Evolutionary conservation across 2,888 invertebrate species (phyloP).

Genomic region (Drosophila anomelani): DNA sequence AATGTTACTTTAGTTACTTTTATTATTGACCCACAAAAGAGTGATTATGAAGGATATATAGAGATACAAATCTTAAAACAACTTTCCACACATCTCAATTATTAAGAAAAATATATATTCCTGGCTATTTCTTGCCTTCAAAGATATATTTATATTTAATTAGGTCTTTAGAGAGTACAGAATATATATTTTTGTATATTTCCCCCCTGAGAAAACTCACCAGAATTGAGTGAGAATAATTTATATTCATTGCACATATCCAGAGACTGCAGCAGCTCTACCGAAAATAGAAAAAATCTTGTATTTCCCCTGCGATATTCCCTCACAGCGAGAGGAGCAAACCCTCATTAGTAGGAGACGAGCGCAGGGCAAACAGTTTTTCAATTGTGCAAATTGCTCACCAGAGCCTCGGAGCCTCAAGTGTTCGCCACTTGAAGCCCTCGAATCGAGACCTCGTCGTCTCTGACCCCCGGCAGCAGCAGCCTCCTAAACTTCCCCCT

Average conservation of each 20-base stretch:
- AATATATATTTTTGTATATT: constrained; percentile 4
- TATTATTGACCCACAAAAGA: constrained; percentile 64
- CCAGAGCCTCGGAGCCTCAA: constrained; percentile 39
- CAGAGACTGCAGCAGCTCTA: constrained; percentile 14
- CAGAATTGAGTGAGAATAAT: constrained; percentile 26
- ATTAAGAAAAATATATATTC: background rate
- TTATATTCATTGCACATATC: constrained; percentile 25
- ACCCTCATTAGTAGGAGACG: constrained; percentile 34
- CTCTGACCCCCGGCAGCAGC: background rate
- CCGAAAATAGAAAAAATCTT: constrained; percentile 35
- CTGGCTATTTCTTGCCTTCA: background rate
- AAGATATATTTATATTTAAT: constrained; percentile 10
- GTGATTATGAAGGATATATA: constrained; percentile 14
- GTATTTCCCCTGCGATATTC: constrained; percentile 15
- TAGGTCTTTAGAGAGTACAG: constrained; percentile 7
- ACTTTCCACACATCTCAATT: background rate
- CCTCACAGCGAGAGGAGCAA: constrained; percentile 5
- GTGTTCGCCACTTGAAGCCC: constrained; percentile 38
- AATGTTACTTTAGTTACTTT: constrained; percentile 50
- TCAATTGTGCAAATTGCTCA: constrained; percentile 46
- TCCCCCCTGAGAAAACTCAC: constrained; percentile 6
- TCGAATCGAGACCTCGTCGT: constrained; percentile 20
- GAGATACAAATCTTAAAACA: too few species aligned
- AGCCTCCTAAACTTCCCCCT: constrained; percentile 23
- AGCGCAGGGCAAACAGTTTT: constrained; percentile 45